Evolutionary conservation across 2,797 vertebrate species (phyloP).

Genomic region (Echiichthys vipera): DNA sequence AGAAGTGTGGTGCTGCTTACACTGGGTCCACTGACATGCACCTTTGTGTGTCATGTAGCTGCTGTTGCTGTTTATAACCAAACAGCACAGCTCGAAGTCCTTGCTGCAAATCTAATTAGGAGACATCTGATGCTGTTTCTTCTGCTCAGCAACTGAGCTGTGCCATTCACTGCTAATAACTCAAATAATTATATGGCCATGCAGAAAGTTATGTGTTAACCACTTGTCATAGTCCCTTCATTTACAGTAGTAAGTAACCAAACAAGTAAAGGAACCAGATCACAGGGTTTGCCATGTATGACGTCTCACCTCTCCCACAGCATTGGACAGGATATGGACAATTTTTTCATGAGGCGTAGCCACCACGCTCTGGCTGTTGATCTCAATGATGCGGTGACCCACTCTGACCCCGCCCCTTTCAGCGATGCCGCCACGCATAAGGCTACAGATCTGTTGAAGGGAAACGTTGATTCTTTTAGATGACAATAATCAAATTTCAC

Average conservation of each 20-base stretch:
- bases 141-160: conserved; percentile 3
- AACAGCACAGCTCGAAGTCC: neutral
- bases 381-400: conserved; percentile 97
- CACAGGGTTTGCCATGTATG: neutral
- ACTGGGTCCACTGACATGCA: neutral
- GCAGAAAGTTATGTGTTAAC: neutral
- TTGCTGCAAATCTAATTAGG: neutral
- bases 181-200: neutral
- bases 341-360: conserved; percentile 97
- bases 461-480: neutral
- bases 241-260: too few relatives aligned
- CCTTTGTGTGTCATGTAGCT: conserved; percentile 31
- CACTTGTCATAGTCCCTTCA: neutral
- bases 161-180: neutral
- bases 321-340: conserved; percentile 95
- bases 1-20: neutral
- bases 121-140: conserved; percentile 8
- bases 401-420: conserved; percentile 97
- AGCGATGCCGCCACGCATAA: conserved; percentile 97
- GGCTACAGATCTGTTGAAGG: conserved; percentile 92
- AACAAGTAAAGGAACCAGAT: neutral
- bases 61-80: conserved; percentile 41
- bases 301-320: conserved; percentile 92
- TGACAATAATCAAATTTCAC: neutral
- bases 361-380: conserved; percentile 96